phyloP scores from a whole-genome alignment of 2,113 vertebrate genomes.

The cat (Felis catus) region F.catus_Fca126_mat1.0 CM031428.1:27402001-27402500 shows the following conservation, averaged over 20 bases:
- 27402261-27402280: constrained; percentile 56
- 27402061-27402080: constrained; percentile 37
- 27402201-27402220: constrained; percentile 56
- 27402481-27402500: neutral
- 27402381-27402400: neutral
- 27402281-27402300: constrained; percentile 31
- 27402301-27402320: constrained; percentile 53
- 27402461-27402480: constrained; percentile 46
- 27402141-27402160: neutral
- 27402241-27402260: constrained; percentile 30
- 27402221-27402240: constrained; percentile 59
- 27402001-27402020: neutral
- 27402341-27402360: neutral
- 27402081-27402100: neutral
- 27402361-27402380: neutral
- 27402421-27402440: constrained; percentile 39
- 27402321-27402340: constrained; percentile 21
- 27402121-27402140: neutral
- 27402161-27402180: constrained; percentile 42
- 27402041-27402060: neutral
- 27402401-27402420: constrained; percentile 49
- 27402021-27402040: neutral
- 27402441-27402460: constrained; percentile 41
- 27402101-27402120: neutral
- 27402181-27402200: constrained; percentile 42